Conservation (phyloP, 2,113 vertebrate species). For the Cranoglanis bouderius region DNA sequence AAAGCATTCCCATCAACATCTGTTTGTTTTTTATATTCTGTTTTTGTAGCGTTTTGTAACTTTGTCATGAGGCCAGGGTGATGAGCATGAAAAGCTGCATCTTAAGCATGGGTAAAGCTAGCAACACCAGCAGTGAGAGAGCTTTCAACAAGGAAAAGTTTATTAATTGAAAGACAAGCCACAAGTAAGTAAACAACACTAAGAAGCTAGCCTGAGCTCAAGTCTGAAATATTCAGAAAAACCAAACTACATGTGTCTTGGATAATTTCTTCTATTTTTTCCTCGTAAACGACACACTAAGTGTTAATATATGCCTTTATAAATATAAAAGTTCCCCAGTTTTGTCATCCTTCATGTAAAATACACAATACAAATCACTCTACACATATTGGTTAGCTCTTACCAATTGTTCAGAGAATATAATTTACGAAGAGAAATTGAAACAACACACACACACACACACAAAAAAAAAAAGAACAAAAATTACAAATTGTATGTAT, state of each 20-base stretch:
- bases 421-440: constrained; percentile 70
- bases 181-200: constrained; percentile 83
- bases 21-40: background rate
- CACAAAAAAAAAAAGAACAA: constrained; percentile 67
- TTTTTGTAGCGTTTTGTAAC: background rate
- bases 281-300: constrained; percentile 79
- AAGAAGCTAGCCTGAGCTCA: constrained; percentile 85
- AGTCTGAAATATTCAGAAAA: constrained; percentile 86
- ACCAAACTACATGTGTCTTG: constrained; percentile 83
- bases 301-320: constrained; percentile 76
- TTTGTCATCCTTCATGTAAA: constrained; percentile 76
- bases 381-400: constrained; percentile 73
- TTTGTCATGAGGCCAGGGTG: background rate
- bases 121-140: background rate
- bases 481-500: constrained; percentile 69
- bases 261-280: constrained; percentile 76
- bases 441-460: constrained; percentile 65
- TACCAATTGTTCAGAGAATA: constrained; percentile 73
- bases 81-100: background rate
- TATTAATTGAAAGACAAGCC: constrained; percentile 84
- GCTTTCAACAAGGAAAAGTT: constrained; percentile 77
- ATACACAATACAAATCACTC: constrained; percentile 82
- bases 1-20: background rate
- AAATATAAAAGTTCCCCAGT: constrained; percentile 82
- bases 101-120: background rate